Conservation (phyloP, 2,888 invertebrate genomes). For the Drosophila niveifrons region DNA sequence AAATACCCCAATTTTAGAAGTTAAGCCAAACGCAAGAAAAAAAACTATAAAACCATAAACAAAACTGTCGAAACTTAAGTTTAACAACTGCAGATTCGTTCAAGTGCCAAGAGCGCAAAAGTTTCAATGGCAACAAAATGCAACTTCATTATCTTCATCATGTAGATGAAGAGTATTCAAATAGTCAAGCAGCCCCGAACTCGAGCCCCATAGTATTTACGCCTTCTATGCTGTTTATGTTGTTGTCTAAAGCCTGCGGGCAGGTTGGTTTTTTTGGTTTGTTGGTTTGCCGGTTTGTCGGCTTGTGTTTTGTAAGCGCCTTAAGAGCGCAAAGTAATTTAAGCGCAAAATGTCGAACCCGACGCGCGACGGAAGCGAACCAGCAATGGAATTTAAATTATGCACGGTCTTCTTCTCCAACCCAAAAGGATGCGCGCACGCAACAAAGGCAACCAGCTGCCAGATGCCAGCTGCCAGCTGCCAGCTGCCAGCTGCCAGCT, state of each 20-base stretch:
- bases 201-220: background rate
- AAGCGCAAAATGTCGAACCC: constrained; percentile 55
- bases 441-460: constrained; percentile 29
- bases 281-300: constrained; percentile 22
- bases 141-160: background rate
- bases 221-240: constrained; percentile 25
- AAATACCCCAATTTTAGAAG: background rate
- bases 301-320: constrained; percentile 48
- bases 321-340: constrained; percentile 59
- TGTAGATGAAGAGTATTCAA: constrained; percentile 12
- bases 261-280: constrained; percentile 27
- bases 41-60: background rate
- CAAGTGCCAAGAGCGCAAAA: background rate
- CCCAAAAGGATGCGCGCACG: constrained; percentile 49
- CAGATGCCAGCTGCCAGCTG: background rate
- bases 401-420: constrained; percentile 44
- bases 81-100: background rate
- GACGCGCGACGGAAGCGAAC: constrained; percentile 18
- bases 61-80: background rate
- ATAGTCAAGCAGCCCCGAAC: constrained; percentile 15
- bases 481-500: constrained; percentile 2
- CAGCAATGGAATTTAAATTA: constrained; percentile 60
- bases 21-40: background rate
- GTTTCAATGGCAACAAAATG: constrained; percentile 1
- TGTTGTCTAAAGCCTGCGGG: constrained; percentile 32